phyloP scores from a whole-genome alignment of 2,888 invertebrate genomes.

The Caenorhabditis sp. region DNA sequence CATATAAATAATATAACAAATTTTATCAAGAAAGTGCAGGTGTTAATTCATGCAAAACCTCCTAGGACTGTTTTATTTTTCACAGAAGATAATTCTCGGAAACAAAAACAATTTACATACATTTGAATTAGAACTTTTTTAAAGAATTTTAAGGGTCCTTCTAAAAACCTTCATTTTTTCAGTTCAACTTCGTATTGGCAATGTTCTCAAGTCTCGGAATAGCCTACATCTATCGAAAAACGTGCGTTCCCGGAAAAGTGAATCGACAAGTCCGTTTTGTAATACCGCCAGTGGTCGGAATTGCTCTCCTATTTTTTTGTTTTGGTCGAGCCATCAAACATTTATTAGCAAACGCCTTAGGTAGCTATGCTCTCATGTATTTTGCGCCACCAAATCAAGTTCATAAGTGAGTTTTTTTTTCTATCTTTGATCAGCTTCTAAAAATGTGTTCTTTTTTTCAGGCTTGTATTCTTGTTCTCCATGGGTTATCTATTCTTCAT shows the following conservation, averaged over 20 bases:
- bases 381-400: slow-evolving; percentile 63
- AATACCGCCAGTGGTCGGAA: slow-evolving; percentile 58
- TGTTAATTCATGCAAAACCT: too few species aligned
- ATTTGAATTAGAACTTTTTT: background rate
- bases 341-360: slow-evolving; percentile 54
- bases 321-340: slow-evolving; percentile 69
- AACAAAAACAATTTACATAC: too few species aligned
- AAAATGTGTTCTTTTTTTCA: slow-evolving; percentile 72
- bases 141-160: background rate
- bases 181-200: slow-evolving; percentile 63
- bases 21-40: too few species aligned
- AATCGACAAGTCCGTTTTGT: slow-evolving; percentile 44
- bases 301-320: slow-evolving; percentile 64
- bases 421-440: background rate
- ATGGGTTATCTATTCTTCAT: slow-evolving; percentile 87
- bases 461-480: slow-evolving; percentile 83
- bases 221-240: slow-evolving; percentile 50
- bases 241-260: slow-evolving; percentile 42
- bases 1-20: too few species aligned
- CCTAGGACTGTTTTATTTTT: too few species aligned
- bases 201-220: slow-evolving; percentile 55
- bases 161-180: slow-evolving; percentile 11
- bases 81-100: too few species aligned
- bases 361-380: slow-evolving; percentile 63
- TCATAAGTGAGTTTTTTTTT: slow-evolving; percentile 54